Conservation (phyloP, 2,888 invertebrate species). For the Chirona hameri region DNA sequence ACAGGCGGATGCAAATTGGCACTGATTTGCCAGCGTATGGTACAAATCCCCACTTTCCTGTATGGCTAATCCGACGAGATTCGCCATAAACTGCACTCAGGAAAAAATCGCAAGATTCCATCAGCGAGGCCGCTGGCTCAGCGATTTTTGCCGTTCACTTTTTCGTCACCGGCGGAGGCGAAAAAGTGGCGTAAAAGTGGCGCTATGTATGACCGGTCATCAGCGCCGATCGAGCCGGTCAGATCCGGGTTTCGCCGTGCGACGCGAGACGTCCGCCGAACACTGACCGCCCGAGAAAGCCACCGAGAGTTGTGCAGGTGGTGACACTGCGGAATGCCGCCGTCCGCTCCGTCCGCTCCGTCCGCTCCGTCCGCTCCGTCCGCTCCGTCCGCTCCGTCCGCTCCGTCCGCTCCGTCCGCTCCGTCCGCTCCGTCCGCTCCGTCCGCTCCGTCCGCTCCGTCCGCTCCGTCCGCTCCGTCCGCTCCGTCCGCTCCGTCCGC, state of each 20-base stretch:
- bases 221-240: not conserved
- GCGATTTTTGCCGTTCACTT: too few relatives aligned
- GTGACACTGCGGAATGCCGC: conserved; percentile 3
- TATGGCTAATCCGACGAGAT: not conserved
- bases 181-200: too few relatives aligned
- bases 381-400: not conserved
- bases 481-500: not conserved
- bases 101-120: too few relatives aligned
- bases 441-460: not conserved
- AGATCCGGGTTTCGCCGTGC: not conserved
- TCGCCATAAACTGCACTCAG: too few relatives aligned
- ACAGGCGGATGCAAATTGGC: not conserved
- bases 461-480: not conserved
- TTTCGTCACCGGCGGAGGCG: too few relatives aligned
- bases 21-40: not conserved
- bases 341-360: not conserved
- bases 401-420: not conserved
- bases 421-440: not conserved
- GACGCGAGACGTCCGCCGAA: not conserved
- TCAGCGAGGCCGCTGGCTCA: too few relatives aligned
- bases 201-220: too few relatives aligned
- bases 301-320: not conserved
- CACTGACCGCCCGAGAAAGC: not conserved
- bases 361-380: not conserved
- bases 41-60: not conserved